These are phyloP conservation scores for Pseudeuparius sepicola DNA, from an alignment of 2,888 invertebrate species.

Conservation along the genomic window DNA sequence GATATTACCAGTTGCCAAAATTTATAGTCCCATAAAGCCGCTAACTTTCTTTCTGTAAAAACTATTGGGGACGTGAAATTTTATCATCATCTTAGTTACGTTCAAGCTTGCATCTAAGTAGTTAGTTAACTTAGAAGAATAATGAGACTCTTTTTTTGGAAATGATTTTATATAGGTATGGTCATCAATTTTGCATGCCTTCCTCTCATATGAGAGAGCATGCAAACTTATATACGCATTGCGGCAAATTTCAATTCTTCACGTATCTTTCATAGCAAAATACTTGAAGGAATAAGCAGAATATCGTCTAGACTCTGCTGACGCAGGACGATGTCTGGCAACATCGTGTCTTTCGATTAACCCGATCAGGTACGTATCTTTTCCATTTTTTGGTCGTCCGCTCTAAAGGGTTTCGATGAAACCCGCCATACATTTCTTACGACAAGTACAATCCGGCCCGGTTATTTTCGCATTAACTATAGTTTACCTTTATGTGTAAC, in stretches of 20 bases:
- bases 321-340: constrained; percentile 11
- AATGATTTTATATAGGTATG: constrained; percentile 17
- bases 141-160: constrained; percentile 15
- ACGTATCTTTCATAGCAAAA: constrained; percentile 12
- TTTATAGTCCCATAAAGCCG: too few species aligned
- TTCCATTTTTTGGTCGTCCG: constrained; percentile 11
- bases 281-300: too few species aligned
- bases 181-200: constrained; percentile 15
- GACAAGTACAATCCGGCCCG: too few species aligned
- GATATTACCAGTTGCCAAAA: too few species aligned
- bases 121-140: constrained; percentile 5
- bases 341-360: constrained; percentile 12
- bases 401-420: constrained; percentile 11
- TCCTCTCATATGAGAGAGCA: constrained; percentile 11
- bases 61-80: too few species aligned
- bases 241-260: constrained; percentile 11
- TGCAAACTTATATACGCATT: constrained; percentile 9
- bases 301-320: constrained; percentile 8
- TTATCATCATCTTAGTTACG: constrained; percentile 15
- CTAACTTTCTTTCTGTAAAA: too few species aligned
- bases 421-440: too few species aligned
- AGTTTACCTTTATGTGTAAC: too few species aligned
- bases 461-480: too few species aligned
- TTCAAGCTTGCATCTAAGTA: constrained; percentile 17
- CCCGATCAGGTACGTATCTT: constrained; percentile 9